Evolutionary conservation across 2,797 vertebrate genomes (phyloP).

Genomic region (Borostomias antarcticus): DNA sequence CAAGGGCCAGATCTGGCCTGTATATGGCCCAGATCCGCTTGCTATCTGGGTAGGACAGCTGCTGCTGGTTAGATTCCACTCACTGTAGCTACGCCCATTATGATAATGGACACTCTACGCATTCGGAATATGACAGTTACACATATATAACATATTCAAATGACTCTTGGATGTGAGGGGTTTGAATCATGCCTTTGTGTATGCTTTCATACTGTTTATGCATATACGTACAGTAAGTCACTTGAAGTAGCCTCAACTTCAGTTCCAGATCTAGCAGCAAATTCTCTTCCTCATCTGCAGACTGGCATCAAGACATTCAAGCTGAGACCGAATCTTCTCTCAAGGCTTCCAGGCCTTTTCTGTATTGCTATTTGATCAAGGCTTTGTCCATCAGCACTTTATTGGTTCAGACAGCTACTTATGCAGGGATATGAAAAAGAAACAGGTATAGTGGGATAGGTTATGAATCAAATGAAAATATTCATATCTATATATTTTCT

Average conservation of each 20-base stretch:
- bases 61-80: constrained; percentile 42
- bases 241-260: too few relatives aligned
- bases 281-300: too few relatives aligned
- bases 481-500: constrained; percentile 63
- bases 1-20: too few relatives aligned
- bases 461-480: constrained; percentile 73
- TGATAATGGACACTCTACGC: constrained; percentile 49
- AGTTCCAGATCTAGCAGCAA: too few relatives aligned
- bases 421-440: constrained; percentile 62
- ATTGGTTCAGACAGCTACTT: constrained; percentile 66
- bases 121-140: constrained; percentile 20
- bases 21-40: too few relatives aligned
- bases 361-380: constrained; percentile 68
- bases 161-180: constrained; percentile 16
- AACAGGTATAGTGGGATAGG: constrained; percentile 66
- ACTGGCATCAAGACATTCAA: too few relatives aligned
- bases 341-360: constrained; percentile 27
- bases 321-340: too few relatives aligned
- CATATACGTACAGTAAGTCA: too few relatives aligned
- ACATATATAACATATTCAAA: constrained; percentile 23
- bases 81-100: constrained; percentile 42
- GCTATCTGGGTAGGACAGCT: too few relatives aligned
- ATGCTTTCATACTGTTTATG: constrained; percentile 18
- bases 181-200: too few relatives aligned
- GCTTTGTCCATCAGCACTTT: constrained; percentile 66